These are phyloP conservation scores for Tetranychus urticae DNA, from an alignment of 1,140 invertebrate species.

Conservation along the genomic window DNA sequence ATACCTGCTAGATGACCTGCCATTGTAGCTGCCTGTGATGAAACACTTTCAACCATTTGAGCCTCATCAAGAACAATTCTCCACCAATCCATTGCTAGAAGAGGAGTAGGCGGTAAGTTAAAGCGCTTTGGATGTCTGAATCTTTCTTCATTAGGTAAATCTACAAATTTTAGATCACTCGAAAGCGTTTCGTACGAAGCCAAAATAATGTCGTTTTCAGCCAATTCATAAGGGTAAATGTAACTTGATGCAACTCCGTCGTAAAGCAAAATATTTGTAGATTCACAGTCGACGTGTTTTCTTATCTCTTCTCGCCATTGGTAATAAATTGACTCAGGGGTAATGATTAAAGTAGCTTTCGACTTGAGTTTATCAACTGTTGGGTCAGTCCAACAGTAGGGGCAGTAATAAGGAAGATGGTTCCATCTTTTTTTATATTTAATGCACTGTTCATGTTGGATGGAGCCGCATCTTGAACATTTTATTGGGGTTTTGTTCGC, in stretches of 20 bases:
- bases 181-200: slow-evolving; percentile 40
- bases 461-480: slow-evolving; percentile 30
- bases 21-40: slow-evolving; percentile 34
- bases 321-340: slow-evolving; percentile 35
- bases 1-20: slow-evolving; percentile 28
- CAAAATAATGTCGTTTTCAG: slow-evolving; percentile 43
- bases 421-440: slow-evolving; percentile 23
- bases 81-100: slow-evolving; percentile 46
- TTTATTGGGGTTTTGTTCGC: not conserved
- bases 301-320: slow-evolving; percentile 43
- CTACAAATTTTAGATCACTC: slow-evolving; percentile 33
- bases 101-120: slow-evolving; percentile 31
- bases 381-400: slow-evolving; percentile 31
- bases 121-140: slow-evolving; percentile 33
- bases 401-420: slow-evolving; percentile 28
- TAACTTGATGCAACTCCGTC: slow-evolving; percentile 27
- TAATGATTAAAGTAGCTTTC: slow-evolving; percentile 43
- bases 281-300: slow-evolving; percentile 29
- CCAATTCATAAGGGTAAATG: slow-evolving; percentile 36
- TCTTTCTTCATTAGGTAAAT: slow-evolving; percentile 26
- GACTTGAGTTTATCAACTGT: slow-evolving; percentile 26
- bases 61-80: slow-evolving; percentile 54
- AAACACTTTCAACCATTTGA: slow-evolving; percentile 45
- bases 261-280: slow-evolving; percentile 32
- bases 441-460: slow-evolving; percentile 35